A percentile compares a stretch with the other conserved stretches of the same genome.
phyloP scores from a whole-genome alignment of 2,797 vertebrate species.

The Rhabdophis nuchalis region DNA sequence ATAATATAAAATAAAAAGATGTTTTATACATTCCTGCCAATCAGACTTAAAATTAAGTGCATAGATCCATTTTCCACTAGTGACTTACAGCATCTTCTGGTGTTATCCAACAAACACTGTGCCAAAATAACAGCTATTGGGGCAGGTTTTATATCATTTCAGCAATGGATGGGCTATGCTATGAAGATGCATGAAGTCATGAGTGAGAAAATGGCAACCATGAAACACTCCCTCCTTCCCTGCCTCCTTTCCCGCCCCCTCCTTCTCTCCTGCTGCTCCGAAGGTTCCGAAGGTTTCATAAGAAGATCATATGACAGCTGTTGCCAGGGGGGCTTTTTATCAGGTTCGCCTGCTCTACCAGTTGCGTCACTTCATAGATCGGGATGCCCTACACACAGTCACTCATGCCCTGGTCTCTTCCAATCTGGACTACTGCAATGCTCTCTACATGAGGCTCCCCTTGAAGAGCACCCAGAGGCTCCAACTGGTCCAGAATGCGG shows the following conservation, averaged over 20 bases:
- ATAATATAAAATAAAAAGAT: neutral
- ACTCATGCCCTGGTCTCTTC: too few relatives aligned
- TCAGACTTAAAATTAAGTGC: neutral
- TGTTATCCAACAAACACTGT: neutral
- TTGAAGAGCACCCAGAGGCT: too few relatives aligned
- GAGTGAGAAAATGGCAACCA: neutral
- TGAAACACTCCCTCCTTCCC: neutral
- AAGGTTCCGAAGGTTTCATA: too few relatives aligned
- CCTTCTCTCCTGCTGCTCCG: neutral
- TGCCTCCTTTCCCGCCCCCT: fast-evolving
- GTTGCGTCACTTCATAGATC: too few relatives aligned
- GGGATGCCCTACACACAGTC: too few relatives aligned
- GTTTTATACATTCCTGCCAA: neutral
- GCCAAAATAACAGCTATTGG: neutral
- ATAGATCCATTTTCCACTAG: neutral
- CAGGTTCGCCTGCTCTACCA: too few relatives aligned
- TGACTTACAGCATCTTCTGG: neutral
- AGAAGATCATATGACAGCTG: too few relatives aligned
- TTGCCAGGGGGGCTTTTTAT: too few relatives aligned
- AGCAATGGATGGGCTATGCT: neutral
- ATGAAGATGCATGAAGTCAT: neutral
- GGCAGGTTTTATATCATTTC: neutral
- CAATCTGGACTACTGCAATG: too few relatives aligned
- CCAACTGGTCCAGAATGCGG: too few relatives aligned
- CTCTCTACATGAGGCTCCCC: too few relatives aligned